phyloP scores from a whole-genome alignment of 2,888 invertebrate genomes.

The Morinoia aosen region DNA sequence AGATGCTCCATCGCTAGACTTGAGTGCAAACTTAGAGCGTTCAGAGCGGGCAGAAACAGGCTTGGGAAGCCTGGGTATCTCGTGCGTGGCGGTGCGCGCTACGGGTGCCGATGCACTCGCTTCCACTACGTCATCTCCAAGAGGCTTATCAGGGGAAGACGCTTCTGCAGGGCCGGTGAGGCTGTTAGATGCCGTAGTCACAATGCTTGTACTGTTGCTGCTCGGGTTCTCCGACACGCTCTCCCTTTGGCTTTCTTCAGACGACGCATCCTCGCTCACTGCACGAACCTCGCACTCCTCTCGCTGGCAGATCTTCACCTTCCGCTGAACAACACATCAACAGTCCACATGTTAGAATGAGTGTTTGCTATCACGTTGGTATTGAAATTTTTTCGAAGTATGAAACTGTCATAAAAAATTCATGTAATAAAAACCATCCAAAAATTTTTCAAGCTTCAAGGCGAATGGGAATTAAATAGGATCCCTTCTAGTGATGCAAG shows the following conservation, averaged over 20 bases:
- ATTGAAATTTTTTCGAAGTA: too few relatives aligned
- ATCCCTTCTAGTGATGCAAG: too few relatives aligned
- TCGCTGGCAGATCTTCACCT: conserved; percentile 78
- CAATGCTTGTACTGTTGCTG: conserved; percentile 39
- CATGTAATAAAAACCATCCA: too few relatives aligned
- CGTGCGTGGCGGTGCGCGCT: background rate
- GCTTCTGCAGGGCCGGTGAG: background rate
- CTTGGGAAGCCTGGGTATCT: conserved; percentile 61
- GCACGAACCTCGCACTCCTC: conserved; percentile 71
- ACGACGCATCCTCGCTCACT: conserved; percentile 58
- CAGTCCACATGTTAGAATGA: too few relatives aligned
- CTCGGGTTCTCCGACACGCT: conserved; percentile 50
- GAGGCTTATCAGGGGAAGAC: background rate
- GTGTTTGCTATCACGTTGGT: too few relatives aligned
- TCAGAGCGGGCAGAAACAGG: conserved; percentile 60
- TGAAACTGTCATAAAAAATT: too few relatives aligned
- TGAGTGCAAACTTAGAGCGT: background rate
- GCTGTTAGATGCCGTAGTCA: conserved; percentile 41
- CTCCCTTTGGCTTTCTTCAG: conserved; percentile 65
- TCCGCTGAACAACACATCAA: conserved; percentile 74
- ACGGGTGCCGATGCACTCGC: background rate
- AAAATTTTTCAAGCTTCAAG: too few relatives aligned
- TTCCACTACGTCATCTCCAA: background rate
- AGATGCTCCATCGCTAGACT: background rate
- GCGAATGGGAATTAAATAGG: too few relatives aligned